Conservation (phyloP, 2,888 invertebrate species). For the Oligia strigilis region DNA sequence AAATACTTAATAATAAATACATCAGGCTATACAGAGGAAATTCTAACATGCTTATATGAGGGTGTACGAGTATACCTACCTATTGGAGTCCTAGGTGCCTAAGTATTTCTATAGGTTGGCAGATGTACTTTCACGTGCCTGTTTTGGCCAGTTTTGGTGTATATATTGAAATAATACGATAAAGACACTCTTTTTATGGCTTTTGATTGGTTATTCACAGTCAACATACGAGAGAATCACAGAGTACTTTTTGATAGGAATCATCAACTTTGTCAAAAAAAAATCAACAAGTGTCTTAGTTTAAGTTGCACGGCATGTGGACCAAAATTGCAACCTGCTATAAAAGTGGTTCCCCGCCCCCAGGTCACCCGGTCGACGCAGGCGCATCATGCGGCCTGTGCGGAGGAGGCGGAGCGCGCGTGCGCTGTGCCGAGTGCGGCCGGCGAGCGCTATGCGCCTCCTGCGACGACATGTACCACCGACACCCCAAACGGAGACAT, state of each 20-base stretch:
- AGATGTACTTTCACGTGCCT: neutral
- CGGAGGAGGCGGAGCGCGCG: slow-evolving; percentile 95
- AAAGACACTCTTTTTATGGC: neutral
- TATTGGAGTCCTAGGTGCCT: neutral
- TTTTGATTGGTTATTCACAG: neutral
- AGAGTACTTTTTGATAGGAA: too few relatives aligned
- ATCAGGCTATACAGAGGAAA: neutral
- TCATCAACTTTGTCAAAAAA: too few relatives aligned
- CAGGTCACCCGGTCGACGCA: slow-evolving; percentile 89
- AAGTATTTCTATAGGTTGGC: neutral
- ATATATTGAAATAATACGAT: neutral
- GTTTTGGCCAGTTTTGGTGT: neutral
- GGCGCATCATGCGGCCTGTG: slow-evolving; percentile 95
- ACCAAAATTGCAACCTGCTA: neutral
- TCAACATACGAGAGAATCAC: too few relatives aligned
- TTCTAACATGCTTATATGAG: neutral
- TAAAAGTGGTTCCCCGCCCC: too few relatives aligned
- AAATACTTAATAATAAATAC: neutral
- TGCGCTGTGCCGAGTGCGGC: slow-evolving; percentile 95
- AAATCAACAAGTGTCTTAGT: neutral
- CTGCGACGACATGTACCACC: slow-evolving; percentile 98
- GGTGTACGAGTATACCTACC: neutral
- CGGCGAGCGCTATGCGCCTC: slow-evolving; percentile 96
- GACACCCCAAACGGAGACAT: slow-evolving; percentile 96
- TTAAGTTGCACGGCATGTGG: neutral